These are phyloP conservation scores for Cosmopolites sordidus DNA, from an alignment of 2,888 invertebrate species.

Conservation along the genomic window DNA sequence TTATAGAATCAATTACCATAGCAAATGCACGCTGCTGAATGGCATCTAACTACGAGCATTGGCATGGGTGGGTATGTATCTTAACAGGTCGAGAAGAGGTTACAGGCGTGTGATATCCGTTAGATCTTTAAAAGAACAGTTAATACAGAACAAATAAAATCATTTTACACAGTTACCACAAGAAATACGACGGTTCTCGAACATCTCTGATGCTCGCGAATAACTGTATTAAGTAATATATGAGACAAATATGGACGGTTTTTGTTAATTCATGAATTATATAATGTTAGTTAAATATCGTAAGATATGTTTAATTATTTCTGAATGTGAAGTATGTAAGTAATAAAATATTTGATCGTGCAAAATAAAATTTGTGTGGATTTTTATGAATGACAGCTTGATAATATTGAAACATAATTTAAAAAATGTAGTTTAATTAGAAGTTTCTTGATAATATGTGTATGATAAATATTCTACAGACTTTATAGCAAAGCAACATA, in stretches of 20 bases:
- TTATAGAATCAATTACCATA: not conserved
- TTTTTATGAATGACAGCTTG: too few relatives aligned
- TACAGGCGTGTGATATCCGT: constrained; percentile 16
- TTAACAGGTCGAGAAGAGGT: constrained; percentile 10
- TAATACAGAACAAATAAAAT: constrained; percentile 22
- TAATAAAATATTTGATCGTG: too few relatives aligned
- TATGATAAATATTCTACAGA: too few relatives aligned
- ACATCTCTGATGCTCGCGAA: not conserved
- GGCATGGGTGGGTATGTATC: constrained; percentile 7
- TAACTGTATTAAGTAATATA: constrained; percentile 10
- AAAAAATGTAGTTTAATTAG: too few relatives aligned
- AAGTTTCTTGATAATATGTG: too few relatives aligned
- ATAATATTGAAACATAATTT: too few relatives aligned
- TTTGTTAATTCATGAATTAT: too few relatives aligned
- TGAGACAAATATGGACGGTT: constrained; percentile 21
- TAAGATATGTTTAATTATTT: too few relatives aligned
- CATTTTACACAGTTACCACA: constrained; percentile 16
- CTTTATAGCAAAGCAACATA: too few relatives aligned
- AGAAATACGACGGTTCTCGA: constrained; percentile 5
- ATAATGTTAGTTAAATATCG: too few relatives aligned
- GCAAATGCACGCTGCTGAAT: not conserved
- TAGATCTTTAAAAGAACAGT: constrained; percentile 22
- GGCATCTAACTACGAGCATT: not conserved
- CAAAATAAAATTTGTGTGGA: too few relatives aligned
- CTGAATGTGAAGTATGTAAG: too few relatives aligned